Evolutionary conservation across 2,113 vertebrate genomes (phyloP), one percentile per base, ranked within the genome.

Genomic region (Progne subis): DNA sequence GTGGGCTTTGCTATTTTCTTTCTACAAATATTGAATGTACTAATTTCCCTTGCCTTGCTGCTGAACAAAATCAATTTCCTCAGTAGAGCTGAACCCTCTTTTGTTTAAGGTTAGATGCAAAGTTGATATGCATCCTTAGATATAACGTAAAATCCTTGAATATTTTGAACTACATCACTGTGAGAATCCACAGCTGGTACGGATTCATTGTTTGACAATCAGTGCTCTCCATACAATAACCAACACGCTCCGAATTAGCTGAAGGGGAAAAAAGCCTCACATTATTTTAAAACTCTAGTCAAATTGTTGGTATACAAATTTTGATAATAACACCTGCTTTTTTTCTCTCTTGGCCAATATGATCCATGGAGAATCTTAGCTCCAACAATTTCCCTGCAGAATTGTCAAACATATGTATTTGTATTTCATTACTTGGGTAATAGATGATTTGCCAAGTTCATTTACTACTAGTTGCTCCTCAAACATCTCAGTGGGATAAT

Each of bases 351-450:
- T 98, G 97, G 97, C 97, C 97, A 95, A 97, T 96, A 95, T 34
- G 86, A 97, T 97, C 97, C 94, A 95, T 37, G 61, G 97, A 98
- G 98, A 97, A 96, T 97, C 96, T 93, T 68, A 96, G 95, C 95
- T 98, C 97, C 80, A 67, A 96, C 94, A 96, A 97, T 97, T 98
- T 98, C 98, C 97, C 98, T 87, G 94, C 94, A 98, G 98, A 97
- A 98, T 96, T 98, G 97, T 98, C 97, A 98, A 98, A 98, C 98
- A 98, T 98, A 98, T 98, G 98, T 98, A 98, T 98, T 98, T 98
- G 98, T 98, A 98, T 98, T 98, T 98, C 98, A 97, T 98, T 98
- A 98, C 97, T 98, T 96, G 97, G 81, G 97, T 98, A 98, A 98
- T 97, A 97, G 97, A 97, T 97, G 97, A 98, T 98, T 98, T 98